Percentiles rank a stretch among this genome's conserved stretches.
These are phyloP conservation scores for Acyrthosiphon pisum DNA, from an alignment of 1,140 invertebrate species.

Conservation along the genomic window DNA sequence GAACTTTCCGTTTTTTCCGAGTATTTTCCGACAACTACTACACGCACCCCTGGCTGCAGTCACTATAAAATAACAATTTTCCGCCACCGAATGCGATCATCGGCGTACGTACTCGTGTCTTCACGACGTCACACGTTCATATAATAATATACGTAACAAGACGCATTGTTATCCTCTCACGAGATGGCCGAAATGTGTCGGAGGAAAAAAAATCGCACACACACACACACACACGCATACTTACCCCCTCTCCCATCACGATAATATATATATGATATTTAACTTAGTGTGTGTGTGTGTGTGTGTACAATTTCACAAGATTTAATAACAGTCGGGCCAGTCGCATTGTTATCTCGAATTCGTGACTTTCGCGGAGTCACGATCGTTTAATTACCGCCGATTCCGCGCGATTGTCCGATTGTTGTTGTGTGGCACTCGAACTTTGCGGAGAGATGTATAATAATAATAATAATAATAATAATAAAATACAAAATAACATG, in stretches of 20 bases:
- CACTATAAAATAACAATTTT: no score
- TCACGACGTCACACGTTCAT: not conserved
- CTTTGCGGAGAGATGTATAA: constrained; percentile 29
- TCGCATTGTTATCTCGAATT: constrained; percentile 43
- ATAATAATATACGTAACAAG: not conserved
- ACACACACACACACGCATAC: not conserved
- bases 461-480: no score
- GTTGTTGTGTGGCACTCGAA: constrained; percentile 23
- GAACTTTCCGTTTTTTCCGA: not conserved
- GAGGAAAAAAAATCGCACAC: not conserved
- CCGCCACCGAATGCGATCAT: not conserved
- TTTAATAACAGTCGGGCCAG: constrained; percentile 45
- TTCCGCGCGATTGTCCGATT: constrained; percentile 43
- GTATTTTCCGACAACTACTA: not conserved
- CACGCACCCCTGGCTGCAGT: no score
- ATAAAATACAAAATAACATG: no score
- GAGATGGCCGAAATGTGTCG: constrained; percentile 19
- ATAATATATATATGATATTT: not conserved
- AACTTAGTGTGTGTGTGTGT: no score
- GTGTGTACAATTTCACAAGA: constrained; percentile 41
- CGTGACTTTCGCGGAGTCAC: constrained; percentile 52
- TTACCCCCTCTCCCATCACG: not conserved
- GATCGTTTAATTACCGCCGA: constrained; percentile 48
- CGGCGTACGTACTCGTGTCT: not conserved
- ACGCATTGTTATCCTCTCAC: not conserved